phyloP scores from a whole-genome alignment of 1,140 invertebrate species.

The Musca domestica region DNA sequence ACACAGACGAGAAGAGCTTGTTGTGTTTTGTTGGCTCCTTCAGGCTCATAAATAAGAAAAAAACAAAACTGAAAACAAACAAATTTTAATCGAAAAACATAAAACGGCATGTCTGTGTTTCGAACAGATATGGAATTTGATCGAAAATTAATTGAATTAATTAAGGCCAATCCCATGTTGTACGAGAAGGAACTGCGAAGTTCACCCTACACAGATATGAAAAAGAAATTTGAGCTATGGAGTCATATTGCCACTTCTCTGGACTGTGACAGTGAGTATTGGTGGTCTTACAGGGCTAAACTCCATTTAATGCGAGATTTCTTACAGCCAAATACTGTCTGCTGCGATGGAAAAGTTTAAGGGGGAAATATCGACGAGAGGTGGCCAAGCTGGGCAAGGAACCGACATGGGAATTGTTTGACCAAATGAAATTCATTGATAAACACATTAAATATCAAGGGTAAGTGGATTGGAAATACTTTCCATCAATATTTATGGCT shows the following conservation, averaged over 20 bases:
- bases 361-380: conserved; percentile 33
- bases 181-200: conserved; percentile 34
- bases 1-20: too few relatives aligned
- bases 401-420: conserved; percentile 34
- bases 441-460: conserved; percentile 25
- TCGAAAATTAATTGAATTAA: conserved; percentile 35
- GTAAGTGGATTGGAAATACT: background rate
- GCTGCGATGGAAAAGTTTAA: conserved; percentile 39
- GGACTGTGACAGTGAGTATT: conserved; percentile 35
- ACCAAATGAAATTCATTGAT: conserved; percentile 36
- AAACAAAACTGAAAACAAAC: too few relatives aligned
- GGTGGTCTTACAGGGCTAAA: background rate
- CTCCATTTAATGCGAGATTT: too few relatives aligned
- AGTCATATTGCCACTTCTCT: conserved; percentile 40
- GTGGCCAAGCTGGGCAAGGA: conserved; percentile 33
- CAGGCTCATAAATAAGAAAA: too few relatives aligned
- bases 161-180: conserved; percentile 37
- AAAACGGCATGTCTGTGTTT: background rate
- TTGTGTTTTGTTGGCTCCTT: too few relatives aligned
- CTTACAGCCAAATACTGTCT: conserved; percentile 34
- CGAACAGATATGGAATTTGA: conserved; percentile 29
- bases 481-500: background rate
- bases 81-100: too few relatives aligned
- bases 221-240: conserved; percentile 38
- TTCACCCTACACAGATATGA: conserved; percentile 36